Base-by-base conservation (phyloP, 92 coral and sea anemone species). In the Ricordea florida region DNA sequence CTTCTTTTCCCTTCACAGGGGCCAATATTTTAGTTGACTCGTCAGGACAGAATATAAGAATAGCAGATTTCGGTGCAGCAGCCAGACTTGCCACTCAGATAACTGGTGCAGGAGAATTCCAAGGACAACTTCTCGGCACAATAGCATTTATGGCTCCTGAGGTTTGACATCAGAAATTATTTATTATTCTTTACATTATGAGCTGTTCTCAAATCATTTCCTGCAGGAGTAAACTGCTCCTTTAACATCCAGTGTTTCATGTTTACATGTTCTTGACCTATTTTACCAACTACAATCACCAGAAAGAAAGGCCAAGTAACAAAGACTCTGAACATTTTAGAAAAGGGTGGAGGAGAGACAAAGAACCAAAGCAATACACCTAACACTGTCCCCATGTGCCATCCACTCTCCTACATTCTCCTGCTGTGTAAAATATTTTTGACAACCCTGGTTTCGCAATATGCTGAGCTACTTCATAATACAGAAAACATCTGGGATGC, bases 111-210 rank as follows among this genome's bases (percentile, higher is more conserved):
- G 98, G 98, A 28, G 98, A 93, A 74, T 93, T 93, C 46, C 98
- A 93, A 68, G 98, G 98, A 6, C 98, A 93, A 80, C 51, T 93
- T 20, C 78, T 93, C 8, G 98, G 98, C 28, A 93, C 98, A n/a
- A 85, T 93, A 56, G 98, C 98, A 10, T 93, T 91, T 58, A 93
- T 93, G 98, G 98, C 98, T 14, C 98, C 98, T 6, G 98, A 93
- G 79, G 94, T 89, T 51, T 44, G 69, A 42, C 6, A 16, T 21
- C 5, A 21, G 14, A 11, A 59, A 9, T 30, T 30, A 14, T 16
- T 56, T 8, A 7, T 0, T 55, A 9, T n/a, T 29, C 24, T 47
- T 20, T 5, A 11, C 24, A 14, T 27, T 9, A 10, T 20, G 5
- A 1, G 32, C 32, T 2, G 14, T 2, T 3, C 23, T n/a, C 27